phyloP scores from a whole-genome alignment of 2,888 invertebrate genomes.

The Andrena fulva region DNA sequence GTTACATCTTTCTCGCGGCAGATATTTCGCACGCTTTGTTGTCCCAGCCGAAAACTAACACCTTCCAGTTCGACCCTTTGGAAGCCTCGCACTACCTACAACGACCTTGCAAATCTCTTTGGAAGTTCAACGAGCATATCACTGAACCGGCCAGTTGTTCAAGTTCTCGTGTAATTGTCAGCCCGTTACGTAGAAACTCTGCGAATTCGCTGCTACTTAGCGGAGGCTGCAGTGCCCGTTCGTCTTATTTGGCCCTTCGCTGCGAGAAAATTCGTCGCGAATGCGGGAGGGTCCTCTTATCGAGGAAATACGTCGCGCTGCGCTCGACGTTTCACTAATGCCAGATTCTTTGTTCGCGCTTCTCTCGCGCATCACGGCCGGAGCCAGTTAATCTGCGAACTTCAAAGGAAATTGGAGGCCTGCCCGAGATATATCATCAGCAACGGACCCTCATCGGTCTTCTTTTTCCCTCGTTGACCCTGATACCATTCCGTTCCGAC shows the following conservation, averaged over 20 bases:
- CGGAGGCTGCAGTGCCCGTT: not conserved
- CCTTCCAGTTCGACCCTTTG: too few relatives aligned
- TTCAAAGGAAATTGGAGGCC: not conserved
- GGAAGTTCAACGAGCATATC: conserved; percentile 34
- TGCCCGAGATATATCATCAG: not conserved
- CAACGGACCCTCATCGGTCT: not conserved
- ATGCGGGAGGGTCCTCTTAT: not conserved
- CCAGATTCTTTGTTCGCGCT: too few relatives aligned
- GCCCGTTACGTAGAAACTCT: conserved; percentile 11
- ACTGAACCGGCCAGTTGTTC: conserved; percentile 3
- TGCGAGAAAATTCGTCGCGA: not conserved
- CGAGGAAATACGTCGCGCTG: not conserved
- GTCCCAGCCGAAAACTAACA: too few relatives aligned
- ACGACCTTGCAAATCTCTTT: conserved; percentile 18
- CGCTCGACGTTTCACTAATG: not conserved
- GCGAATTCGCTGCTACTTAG: conserved; percentile 14
- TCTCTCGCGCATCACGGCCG: not conserved
- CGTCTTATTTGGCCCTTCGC: not conserved
- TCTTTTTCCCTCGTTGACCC: conserved; percentile 4
- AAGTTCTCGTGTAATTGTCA: conserved; percentile 25
- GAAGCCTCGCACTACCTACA: too few relatives aligned
- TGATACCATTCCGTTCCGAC: conserved; percentile 34
- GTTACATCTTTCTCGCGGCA: not conserved
- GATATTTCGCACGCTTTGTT: too few relatives aligned
- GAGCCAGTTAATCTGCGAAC: not conserved